Conservation (phyloP, 2,888 invertebrate species). For the Pachycephus smyrnensis region DNA sequence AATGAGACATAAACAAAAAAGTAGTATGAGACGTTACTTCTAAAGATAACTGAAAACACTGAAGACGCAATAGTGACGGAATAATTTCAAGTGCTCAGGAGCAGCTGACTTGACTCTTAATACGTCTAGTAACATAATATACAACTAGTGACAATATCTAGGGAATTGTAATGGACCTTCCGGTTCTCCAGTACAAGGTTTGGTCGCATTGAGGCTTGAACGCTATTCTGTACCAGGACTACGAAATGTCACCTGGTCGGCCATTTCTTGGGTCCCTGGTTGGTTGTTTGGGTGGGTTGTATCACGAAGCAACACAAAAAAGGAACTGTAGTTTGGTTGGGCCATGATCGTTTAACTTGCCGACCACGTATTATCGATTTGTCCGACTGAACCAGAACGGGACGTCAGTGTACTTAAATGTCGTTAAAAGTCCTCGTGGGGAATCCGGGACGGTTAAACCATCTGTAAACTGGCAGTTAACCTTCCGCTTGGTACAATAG, state of each 20-base stretch:
- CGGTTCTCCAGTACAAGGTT: neutral
- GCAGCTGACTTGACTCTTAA: neutral
- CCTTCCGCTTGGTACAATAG: neutral
- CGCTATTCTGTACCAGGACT: neutral
- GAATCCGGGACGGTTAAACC: constrained; percentile 2
- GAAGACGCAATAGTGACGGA: neutral
- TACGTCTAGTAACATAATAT: neutral
- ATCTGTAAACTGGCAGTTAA: constrained; percentile 10
- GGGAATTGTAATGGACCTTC: neutral
- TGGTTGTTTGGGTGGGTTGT: neutral
- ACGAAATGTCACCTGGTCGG: neutral
- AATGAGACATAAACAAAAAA: neutral
- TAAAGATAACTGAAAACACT: neutral
- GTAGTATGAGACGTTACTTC: neutral
- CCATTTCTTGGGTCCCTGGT: neutral
- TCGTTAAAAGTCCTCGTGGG: neutral
- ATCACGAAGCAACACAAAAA: neutral
- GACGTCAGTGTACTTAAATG: neutral
- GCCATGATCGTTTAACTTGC: neutral
- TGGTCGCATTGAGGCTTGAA: neutral
- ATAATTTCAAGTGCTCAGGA: neutral
- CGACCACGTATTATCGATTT: neutral
- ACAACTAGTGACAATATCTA: neutral
- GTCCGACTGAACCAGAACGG: neutral
- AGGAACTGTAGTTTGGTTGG: neutral